Evolutionary conservation across 2,797 vertebrate genomes (phyloP).

Genomic region (Dallia pectoralis): DNA sequence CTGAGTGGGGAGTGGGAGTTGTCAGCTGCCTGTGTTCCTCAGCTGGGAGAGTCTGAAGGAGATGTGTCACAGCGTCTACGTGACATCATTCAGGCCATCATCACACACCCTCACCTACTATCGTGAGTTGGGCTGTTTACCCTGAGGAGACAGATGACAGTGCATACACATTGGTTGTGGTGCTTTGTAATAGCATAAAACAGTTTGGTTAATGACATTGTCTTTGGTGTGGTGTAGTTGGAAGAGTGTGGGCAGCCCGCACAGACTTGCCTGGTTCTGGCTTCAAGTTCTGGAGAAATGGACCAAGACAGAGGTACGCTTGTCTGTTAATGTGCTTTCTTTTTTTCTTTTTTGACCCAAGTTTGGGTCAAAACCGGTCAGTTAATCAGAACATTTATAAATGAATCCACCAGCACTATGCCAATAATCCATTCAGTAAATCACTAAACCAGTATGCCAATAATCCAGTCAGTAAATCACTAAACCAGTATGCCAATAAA

Average conservation of each 20-base stretch:
- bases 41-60: constrained; percentile 73
- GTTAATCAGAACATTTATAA: no score
- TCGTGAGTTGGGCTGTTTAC: constrained; percentile 67
- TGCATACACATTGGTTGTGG: background rate
- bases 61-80: constrained; percentile 67
- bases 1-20: constrained; percentile 87
- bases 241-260: constrained; percentile 77
- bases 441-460: no score
- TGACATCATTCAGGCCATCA: constrained; percentile 79
- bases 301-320: constrained; percentile 79
- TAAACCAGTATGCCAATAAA: no score
- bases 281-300: constrained; percentile 86
- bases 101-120: constrained; percentile 76
- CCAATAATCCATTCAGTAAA: no score
- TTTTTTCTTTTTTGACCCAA: no score
- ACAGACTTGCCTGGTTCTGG: constrained; percentile 91
- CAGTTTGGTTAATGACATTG: background rate
- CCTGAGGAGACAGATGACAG: background rate
- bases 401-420: no score
- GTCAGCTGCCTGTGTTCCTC: constrained; percentile 84
- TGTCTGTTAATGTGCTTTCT: background rate
- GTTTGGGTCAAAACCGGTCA: background rate
- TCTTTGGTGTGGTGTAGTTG: constrained; percentile 62
- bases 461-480: no score
- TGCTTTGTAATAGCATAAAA: background rate